A percentile compares a stretch with the other conserved stretches of the same genome.
Evolutionary conservation across 2,888 invertebrate species (phyloP).

Genomic region (Ecliptopera silaceata): DNA sequence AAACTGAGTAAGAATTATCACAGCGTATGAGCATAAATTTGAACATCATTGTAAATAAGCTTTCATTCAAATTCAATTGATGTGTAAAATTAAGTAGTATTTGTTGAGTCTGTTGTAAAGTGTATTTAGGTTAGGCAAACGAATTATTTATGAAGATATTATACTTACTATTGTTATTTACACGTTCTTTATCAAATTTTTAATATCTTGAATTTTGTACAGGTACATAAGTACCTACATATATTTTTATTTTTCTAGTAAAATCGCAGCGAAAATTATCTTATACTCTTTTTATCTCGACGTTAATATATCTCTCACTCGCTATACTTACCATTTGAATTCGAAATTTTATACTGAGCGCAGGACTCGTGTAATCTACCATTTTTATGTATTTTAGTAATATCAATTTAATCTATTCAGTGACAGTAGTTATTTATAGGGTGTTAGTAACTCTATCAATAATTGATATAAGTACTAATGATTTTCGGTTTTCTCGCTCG

Average conservation of each 20-base stretch:
- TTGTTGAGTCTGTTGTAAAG: constrained; percentile 18
- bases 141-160: constrained; percentile 29
- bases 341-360: too few relatives aligned
- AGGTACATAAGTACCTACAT: constrained; percentile 16
- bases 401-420: too few relatives aligned
- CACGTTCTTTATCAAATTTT: constrained; percentile 22
- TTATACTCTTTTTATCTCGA: background rate
- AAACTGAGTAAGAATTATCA: background rate
- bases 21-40: background rate
- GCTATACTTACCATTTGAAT: too few relatives aligned
- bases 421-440: too few relatives aligned
- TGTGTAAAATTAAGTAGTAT: background rate
- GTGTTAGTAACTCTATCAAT: too few relatives aligned
- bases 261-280: background rate
- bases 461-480: too few relatives aligned
- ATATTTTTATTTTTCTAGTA: background rate
- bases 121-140: constrained; percentile 15
- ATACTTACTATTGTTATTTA: constrained; percentile 27
- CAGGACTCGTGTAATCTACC: too few relatives aligned
- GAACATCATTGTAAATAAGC: background rate
- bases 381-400: too few relatives aligned
- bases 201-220: constrained; percentile 16
- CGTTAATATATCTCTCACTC: background rate
- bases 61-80: constrained; percentile 1
- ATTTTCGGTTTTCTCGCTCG: too few relatives aligned